phyloP scores from a whole-genome alignment of 1,140 invertebrate genomes.

The Homarus americanus region DNA sequence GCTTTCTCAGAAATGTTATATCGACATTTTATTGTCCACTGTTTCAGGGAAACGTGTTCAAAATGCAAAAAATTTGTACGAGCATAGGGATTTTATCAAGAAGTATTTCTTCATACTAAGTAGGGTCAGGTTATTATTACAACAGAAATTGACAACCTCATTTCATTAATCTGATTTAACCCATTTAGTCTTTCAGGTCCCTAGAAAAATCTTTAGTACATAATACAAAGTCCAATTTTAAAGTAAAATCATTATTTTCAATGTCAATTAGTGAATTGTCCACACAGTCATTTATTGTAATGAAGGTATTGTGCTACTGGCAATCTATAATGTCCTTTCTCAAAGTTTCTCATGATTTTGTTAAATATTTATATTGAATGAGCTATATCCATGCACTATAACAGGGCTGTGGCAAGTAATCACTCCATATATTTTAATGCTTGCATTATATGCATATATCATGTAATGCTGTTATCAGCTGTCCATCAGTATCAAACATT shows the following conservation, averaged over 20 bases:
- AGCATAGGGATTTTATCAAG: neutral
- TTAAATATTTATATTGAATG: neutral
- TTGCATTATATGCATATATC: slow-evolving; percentile 6
- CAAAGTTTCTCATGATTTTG: neutral
- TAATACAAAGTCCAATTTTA: neutral
- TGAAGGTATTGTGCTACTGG: neutral
- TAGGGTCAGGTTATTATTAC: neutral
- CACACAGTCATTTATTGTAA: neutral
- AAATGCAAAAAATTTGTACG: slow-evolving; percentile 15
- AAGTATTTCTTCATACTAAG: neutral
- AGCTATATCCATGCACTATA: neutral
- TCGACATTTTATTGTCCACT: slow-evolving; percentile 29
- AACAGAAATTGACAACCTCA: neutral
- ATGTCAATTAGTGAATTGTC: neutral
- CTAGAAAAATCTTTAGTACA: neutral
- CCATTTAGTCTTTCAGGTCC: slow-evolving; percentile 31
- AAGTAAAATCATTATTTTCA: neutral
- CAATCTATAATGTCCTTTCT: too few relatives aligned
- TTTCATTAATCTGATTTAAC: slow-evolving; percentile 22
- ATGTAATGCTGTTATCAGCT: neutral
- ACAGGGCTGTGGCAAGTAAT: neutral
- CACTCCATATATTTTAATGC: neutral
- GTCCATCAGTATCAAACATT: neutral
- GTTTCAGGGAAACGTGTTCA: slow-evolving; percentile 34
- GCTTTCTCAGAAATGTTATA: neutral